phyloP scores from a whole-genome alignment of 2,888 invertebrate species.

The Netelia virgata region DNA sequence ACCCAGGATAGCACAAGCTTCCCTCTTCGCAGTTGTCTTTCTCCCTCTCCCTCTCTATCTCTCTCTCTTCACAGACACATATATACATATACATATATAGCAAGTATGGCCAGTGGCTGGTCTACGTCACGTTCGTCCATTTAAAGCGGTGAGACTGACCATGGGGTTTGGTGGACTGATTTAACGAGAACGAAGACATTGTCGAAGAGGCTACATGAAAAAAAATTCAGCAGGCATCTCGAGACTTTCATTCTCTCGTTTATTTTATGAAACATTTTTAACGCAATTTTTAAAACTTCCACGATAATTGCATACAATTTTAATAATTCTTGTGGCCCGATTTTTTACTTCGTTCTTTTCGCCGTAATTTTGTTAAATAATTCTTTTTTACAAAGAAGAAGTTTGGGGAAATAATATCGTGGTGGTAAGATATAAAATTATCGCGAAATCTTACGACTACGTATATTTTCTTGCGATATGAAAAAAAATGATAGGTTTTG shows the following conservation, averaged over 20 bases:
- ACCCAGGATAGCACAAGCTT: slow-evolving; percentile 79
- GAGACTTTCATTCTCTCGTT: background rate
- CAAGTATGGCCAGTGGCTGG: slow-evolving; percentile 28
- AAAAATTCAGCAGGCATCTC: background rate
- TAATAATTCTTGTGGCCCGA: background rate
- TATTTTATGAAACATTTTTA: background rate
- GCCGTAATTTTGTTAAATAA: background rate
- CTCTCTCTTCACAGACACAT: slow-evolving; percentile 4
- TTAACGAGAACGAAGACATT: slow-evolving; percentile 17
- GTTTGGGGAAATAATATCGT: background rate
- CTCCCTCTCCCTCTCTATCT: slow-evolving; percentile 17
- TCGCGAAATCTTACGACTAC: background rate
- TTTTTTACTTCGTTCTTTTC: background rate
- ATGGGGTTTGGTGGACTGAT: background rate
- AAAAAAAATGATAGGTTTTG: background rate
- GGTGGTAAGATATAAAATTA: background rate
- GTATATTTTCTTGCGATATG: background rate
- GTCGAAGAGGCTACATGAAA: background rate
- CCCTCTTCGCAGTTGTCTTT: slow-evolving; percentile 51
- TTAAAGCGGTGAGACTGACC: background rate
- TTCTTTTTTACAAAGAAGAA: background rate
- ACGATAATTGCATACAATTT: background rate
- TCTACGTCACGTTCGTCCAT: slow-evolving; percentile 27
- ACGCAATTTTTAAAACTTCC: background rate
- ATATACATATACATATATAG: no score